These are phyloP conservation scores for Bergia puertoricense DNA, from an alignment of 92 coral and sea anemone species.

Conservation along the genomic window DNA sequence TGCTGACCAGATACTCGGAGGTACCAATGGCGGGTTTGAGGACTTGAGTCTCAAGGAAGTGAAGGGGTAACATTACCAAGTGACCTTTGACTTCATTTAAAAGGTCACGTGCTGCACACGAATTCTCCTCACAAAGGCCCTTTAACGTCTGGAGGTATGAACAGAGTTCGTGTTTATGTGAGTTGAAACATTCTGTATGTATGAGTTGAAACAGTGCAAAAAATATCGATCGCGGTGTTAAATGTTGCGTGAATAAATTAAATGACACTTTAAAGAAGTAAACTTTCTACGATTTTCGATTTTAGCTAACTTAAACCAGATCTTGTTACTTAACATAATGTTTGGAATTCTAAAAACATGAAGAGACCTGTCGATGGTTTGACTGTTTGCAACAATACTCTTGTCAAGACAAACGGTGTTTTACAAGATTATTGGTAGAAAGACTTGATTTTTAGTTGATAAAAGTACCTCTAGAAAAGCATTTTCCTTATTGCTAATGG, in stretches of 20 bases:
- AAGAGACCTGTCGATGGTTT: no score
- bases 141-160: conserved; percentile 48
- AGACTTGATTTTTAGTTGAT: no score
- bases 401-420: no score
- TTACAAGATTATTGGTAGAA: no score
- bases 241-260: neutral
- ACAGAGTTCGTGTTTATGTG: neutral
- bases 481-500: no score
- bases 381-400: no score
- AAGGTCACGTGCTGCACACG: conserved; percentile 62
- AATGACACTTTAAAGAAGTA: no score
- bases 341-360: no score
- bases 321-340: no score
- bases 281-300: no score
- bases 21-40: conserved; percentile 90
- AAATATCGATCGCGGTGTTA: neutral
- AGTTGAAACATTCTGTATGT: neutral
- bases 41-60: conserved; percentile 81
- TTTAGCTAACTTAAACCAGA: no score
- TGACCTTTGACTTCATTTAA: conserved; percentile 83
- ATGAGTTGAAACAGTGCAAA: neutral
- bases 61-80: conserved; percentile 81
- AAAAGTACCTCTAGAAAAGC: no score
- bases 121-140: conserved; percentile 49
- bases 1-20: conserved; percentile 74